Evolutionary conservation across 2,797 vertebrate genomes (phyloP).

Genomic region (Hoplostethus atlanticus): DNA sequence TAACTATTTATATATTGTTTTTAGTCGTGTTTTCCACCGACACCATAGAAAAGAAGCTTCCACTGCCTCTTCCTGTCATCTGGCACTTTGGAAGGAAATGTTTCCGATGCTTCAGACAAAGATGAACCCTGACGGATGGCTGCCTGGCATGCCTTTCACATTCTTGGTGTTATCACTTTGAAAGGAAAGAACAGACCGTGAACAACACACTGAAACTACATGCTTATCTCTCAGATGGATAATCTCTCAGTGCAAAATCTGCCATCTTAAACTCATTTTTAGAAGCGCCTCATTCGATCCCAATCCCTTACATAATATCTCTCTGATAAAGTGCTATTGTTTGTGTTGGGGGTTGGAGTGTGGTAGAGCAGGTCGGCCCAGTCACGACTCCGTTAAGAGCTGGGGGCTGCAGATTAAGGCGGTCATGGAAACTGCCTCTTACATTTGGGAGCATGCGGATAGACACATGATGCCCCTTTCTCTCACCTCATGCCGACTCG

Average conservation of each 20-base stretch:
- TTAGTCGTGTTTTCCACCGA: too few species aligned
- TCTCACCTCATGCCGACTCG: neutral
- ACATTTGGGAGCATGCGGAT: conserved; percentile 33
- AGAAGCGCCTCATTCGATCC: neutral
- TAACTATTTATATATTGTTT: too few species aligned
- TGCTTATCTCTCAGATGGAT: neutral
- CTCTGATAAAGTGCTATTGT: conserved; percentile 45
- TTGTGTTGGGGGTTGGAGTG: conserved; percentile 46
- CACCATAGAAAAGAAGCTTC: too few species aligned
- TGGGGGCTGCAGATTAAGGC: conserved; percentile 60
- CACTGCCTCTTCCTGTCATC: too few species aligned
- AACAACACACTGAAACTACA: neutral
- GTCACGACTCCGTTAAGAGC: conserved; percentile 54
- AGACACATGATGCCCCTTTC: conserved; percentile 43
- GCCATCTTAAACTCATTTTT: conserved; percentile 2
- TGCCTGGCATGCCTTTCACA: neutral
- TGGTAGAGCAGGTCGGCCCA: conserved; percentile 48
- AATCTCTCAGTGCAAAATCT: neutral
- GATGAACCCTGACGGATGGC: too few species aligned
- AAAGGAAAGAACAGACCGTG: neutral
- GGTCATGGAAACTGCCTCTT: conserved; percentile 41
- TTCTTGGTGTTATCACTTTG: neutral
- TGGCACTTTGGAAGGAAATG: too few species aligned
- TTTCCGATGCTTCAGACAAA: too few species aligned
- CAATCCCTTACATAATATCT: conserved; percentile 29